These are phyloP conservation scores for Meriones psammophilus DNA, from an alignment of 2,797 vertebrate species.

Conservation along the genomic window DNA sequence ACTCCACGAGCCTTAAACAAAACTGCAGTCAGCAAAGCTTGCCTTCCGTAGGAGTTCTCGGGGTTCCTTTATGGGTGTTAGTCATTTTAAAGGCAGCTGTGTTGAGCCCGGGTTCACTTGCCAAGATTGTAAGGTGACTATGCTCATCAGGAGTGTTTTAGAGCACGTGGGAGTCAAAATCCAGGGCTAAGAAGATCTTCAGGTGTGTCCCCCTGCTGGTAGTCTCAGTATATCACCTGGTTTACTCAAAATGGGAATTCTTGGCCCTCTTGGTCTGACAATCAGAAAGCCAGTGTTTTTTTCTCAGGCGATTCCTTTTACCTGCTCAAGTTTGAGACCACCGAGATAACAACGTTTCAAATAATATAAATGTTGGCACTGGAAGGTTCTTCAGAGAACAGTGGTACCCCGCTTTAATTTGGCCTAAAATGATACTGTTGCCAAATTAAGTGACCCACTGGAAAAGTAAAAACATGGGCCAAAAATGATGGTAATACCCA, in stretches of 20 bases:
- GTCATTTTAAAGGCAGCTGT: background rate
- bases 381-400: slow-evolving; percentile 14
- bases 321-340: background rate
- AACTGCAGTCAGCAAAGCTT: background rate
- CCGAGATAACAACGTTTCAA: background rate
- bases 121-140: background rate
- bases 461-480: background rate
- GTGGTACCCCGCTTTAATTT: background rate
- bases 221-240: slow-evolving; percentile 1
- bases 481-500: background rate
- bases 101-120: background rate
- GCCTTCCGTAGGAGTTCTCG: background rate
- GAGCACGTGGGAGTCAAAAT: background rate
- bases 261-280: background rate
- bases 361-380: slow-evolving; percentile 3
- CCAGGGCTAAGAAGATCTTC: background rate
- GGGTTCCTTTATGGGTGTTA: background rate
- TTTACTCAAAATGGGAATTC: slow-evolving; percentile 20
- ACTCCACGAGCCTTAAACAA: background rate
- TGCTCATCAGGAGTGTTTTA: background rate
- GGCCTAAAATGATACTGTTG: background rate
- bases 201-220: background rate
- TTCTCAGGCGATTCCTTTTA: background rate
- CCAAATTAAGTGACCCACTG: background rate
- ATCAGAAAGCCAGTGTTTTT: background rate